Evolutionary conservation across 2,113 vertebrate genomes (phyloP), one percentile per base, ranked within the genome.

Genomic region (Strix uralensis): DNA sequence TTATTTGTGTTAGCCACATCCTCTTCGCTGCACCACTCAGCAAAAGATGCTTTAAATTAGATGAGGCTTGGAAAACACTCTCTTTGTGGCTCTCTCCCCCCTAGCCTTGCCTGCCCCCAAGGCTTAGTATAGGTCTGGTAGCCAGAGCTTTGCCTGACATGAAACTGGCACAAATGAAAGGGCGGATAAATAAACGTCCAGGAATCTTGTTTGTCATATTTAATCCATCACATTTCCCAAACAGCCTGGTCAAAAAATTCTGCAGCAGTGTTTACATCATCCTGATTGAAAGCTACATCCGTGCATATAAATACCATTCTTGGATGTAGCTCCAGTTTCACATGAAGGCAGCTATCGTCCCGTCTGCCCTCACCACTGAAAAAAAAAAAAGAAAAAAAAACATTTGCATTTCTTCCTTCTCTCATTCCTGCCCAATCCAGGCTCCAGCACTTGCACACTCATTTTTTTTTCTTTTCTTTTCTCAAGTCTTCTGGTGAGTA

Each of bases 21-120:
- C 98, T 99, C 96, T 98, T 98, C 86, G 96, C 96, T 79, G 94
- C 97, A 87, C 96, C 98, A 97, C 98, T 98, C 97, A 74, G 97
- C 96, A 90, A 97, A 98, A 99, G 98, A 98, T 99, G 99, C 98
- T 99, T 99, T 98, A 97, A 98, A 99, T 99, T 99, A 99, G 96
- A 93, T 79, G 90, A 81, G 85, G 78, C 85, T 96, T 75, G 94
- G 93, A 90, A 89, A 61, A 29, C 22, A 72, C 69, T 74, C 79
- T 92, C 49, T 61, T 55, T 73, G 26, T 34, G 66, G 51, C 83
- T 94, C 67, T 86, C 81, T 69, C 30, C 46, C 66, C 63, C 70
- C 65, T 9, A 51, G 82, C 73, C 82, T 90, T 49, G 62, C 96
- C 70, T 96, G 36, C 94, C 81, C 84, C 85, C 22, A 0, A 20